phyloP scores from a whole-genome alignment of 2,888 invertebrate species.

The Phaonia tiefii region DNA sequence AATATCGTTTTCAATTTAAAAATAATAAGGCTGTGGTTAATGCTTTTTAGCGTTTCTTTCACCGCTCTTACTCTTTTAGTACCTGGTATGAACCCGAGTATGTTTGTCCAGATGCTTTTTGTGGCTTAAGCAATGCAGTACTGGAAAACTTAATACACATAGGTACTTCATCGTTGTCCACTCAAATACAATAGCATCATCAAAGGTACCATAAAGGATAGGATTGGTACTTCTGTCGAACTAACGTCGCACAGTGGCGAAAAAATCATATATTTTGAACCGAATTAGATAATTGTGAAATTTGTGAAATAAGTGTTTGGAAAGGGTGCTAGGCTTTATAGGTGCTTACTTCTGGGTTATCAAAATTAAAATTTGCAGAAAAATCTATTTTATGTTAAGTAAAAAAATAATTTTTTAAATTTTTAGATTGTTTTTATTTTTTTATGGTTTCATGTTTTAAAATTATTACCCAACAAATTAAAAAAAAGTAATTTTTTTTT shows the following conservation, averaged over 20 bases:
- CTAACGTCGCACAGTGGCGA: slow-evolving; percentile 11
- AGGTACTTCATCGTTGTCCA: slow-evolving; percentile 16
- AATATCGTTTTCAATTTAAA: slow-evolving; percentile 23
- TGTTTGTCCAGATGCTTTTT: slow-evolving; percentile 3
- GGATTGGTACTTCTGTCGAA: too few species aligned
- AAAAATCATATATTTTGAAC: slow-evolving; percentile 4
- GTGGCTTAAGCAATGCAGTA: neutral
- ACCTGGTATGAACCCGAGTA: slow-evolving; percentile 8
- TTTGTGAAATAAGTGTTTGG: too few species aligned
- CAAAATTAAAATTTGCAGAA: too few species aligned
- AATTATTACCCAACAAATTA: too few species aligned
- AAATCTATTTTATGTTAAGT: too few species aligned
- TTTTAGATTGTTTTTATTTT: too few species aligned
- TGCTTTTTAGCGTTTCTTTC: neutral
- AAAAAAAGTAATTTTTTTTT: too few species aligned
- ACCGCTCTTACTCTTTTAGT: neutral
- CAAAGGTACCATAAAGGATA: slow-evolving; percentile 3
- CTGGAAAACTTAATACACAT: slow-evolving; percentile 15
- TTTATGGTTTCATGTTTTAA: too few species aligned
- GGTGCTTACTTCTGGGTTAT: too few species aligned
- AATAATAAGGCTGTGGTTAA: neutral
- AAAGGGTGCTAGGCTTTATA: too few species aligned
- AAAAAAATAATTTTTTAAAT: too few species aligned
- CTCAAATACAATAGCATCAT: slow-evolving; percentile 24
- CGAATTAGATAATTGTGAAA: too few species aligned